Evolutionary conservation across 2,888 invertebrate species (phyloP).

Genomic region (Scaptomyza reducta): DNA sequence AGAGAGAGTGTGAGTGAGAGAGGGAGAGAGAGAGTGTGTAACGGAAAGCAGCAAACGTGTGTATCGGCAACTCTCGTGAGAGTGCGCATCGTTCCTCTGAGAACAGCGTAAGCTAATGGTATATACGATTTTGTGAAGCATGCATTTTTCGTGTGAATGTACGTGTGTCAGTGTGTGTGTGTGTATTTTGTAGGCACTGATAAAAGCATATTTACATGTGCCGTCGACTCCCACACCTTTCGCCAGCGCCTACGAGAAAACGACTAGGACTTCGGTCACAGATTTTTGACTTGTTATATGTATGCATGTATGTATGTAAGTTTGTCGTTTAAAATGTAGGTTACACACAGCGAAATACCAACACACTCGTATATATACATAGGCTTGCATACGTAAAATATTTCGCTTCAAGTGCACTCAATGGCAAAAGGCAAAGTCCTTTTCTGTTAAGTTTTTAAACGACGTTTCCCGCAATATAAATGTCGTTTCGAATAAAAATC

Average conservation of each 20-base stretch:
- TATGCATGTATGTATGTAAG: slow-evolving; percentile 25
- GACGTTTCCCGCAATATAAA: slow-evolving; percentile 1
- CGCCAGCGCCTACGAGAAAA: slow-evolving; percentile 34
- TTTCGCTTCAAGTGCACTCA: slow-evolving; percentile 42
- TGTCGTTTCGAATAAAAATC: neutral
- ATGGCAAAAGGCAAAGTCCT: slow-evolving; percentile 21
- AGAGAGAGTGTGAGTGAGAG: neutral
- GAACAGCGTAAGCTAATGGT: slow-evolving; percentile 56
- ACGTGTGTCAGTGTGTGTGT: slow-evolving; percentile 10
- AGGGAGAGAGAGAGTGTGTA: slow-evolving; percentile 8
- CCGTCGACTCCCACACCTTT: slow-evolving; percentile 26
- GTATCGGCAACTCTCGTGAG: slow-evolving; percentile 54
- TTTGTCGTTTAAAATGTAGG: slow-evolving; percentile 76
- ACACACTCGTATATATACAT: slow-evolving; percentile 21
- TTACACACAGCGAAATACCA: slow-evolving; percentile 68
- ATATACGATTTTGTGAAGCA: slow-evolving; percentile 57
- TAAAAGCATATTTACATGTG: slow-evolving; percentile 72
- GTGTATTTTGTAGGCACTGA: slow-evolving; percentile 62
- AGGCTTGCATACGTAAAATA: slow-evolving; percentile 43
- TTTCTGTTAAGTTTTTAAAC: slow-evolving; percentile 15
- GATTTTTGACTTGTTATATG: slow-evolving; percentile 62
- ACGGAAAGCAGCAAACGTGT: slow-evolving; percentile 39
- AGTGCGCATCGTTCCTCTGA: slow-evolving; percentile 64
- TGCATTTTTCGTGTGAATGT: slow-evolving; percentile 28
- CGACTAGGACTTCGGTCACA: slow-evolving; percentile 59